phyloP scores from a whole-genome alignment of 2,113 vertebrate genomes.

The Laticauda laticaudata region DNA sequence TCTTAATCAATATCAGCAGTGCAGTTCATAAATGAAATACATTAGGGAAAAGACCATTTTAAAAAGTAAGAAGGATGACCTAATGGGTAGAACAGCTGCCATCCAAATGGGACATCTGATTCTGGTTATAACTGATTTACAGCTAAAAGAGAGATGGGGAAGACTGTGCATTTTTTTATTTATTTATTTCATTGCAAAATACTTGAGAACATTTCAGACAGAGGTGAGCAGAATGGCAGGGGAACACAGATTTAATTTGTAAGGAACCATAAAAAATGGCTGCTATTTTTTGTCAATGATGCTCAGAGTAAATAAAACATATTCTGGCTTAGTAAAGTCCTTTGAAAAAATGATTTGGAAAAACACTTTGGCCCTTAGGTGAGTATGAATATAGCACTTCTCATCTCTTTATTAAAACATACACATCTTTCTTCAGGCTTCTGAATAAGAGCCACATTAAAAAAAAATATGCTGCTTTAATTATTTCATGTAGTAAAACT shows the following conservation, averaged over 20 bases:
- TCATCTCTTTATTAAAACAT: background rate
- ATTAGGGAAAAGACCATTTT: background rate
- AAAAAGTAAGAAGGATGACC: slow-evolving; percentile 25
- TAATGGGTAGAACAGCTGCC: slow-evolving; percentile 28
- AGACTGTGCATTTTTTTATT: background rate
- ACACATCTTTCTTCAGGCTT: background rate
- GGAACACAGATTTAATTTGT: background rate
- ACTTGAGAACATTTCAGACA: background rate
- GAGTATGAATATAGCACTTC: background rate
- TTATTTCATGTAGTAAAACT: background rate
- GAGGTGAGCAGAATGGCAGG: background rate
- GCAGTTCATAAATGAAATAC: slow-evolving; percentile 16
- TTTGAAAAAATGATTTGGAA: background rate
- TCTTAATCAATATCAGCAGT: slow-evolving; percentile 17
- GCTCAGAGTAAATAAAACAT: background rate
- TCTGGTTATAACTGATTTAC: slow-evolving; percentile 31
- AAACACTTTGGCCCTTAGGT: background rate
- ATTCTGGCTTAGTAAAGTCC: background rate
- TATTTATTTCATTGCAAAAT: background rate
- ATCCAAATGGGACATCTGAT: background rate
- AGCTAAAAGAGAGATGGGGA: slow-evolving; percentile 16
- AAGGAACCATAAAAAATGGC: no score
- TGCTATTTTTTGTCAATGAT: background rate
- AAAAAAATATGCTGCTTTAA: background rate
- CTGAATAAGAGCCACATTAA: background rate